Conservation (phyloP, 2,797 vertebrate species). For the Pyrocephalus nanus region DNA sequence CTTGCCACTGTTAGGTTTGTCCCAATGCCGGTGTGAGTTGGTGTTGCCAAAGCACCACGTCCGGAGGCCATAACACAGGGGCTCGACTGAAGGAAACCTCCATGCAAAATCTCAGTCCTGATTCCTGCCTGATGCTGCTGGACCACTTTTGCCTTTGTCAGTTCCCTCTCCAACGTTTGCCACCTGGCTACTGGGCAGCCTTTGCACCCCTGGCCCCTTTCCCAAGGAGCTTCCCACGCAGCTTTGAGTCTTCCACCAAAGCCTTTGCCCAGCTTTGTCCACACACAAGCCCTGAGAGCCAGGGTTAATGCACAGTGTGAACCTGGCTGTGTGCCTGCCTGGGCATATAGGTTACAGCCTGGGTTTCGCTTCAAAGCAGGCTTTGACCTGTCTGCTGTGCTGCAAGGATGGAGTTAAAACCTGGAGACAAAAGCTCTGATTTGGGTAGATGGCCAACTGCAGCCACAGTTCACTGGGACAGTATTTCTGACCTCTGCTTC, state of each 20-base stretch:
- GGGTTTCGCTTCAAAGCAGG: constrained; percentile 61
- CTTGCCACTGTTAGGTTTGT: background rate
- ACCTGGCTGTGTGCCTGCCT: constrained; percentile 35
- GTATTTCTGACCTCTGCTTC: constrained; percentile 16
- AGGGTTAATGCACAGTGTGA: constrained; percentile 3
- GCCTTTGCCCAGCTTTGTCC: constrained; percentile 44
- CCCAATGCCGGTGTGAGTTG: background rate
- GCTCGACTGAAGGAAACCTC: background rate
- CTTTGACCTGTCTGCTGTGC: constrained; percentile 59
- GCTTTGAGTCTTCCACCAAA: constrained; percentile 29
- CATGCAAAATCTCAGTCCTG: accelerated
- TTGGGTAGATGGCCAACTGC: background rate
- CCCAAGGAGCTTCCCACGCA: constrained; percentile 33
- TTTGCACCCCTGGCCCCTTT: background rate
- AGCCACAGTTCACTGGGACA: background rate
- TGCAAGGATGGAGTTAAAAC: constrained; percentile 54
- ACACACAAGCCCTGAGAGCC: constrained; percentile 30
- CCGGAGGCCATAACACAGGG: too few species aligned
- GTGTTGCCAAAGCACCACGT: background rate
- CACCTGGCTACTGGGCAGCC: background rate
- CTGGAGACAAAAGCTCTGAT: constrained; percentile 28
- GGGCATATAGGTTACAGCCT: constrained; percentile 44
- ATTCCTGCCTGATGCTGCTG: background rate
- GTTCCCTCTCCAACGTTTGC: background rate
- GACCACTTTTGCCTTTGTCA: background rate